phyloP scores from a whole-genome alignment of 2,888 invertebrate genomes.

The Hypercompe scribonia region DNA sequence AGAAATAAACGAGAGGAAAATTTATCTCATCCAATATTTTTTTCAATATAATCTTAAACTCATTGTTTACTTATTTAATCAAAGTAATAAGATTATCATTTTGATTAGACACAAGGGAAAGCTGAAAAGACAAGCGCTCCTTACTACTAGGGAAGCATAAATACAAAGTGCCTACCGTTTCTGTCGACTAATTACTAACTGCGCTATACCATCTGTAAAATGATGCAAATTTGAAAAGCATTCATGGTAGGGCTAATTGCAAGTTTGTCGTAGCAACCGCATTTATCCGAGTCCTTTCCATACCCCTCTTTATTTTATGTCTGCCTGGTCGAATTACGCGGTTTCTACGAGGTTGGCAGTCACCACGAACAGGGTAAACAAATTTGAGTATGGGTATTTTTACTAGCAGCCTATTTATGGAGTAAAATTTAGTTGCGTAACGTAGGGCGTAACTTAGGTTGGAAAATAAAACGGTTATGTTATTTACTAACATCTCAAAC shows the following conservation, averaged over 20 bases:
- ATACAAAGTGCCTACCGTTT: slow-evolving; percentile 69
- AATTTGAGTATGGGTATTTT: not conserved
- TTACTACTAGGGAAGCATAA: slow-evolving; percentile 68
- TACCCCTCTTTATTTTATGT: slow-evolving; percentile 62
- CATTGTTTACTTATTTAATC: not conserved
- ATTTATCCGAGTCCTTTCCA: slow-evolving; percentile 60
- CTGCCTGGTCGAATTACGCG: slow-evolving; percentile 65
- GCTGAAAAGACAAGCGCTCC: slow-evolving; percentile 42
- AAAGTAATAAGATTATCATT: not conserved
- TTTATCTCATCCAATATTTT: slow-evolving; percentile 25
- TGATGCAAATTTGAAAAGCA: slow-evolving; percentile 75
- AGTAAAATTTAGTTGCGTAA: not conserved
- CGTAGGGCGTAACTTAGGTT: not conserved
- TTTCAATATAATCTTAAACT: not conserved
- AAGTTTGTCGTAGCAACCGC: slow-evolving; percentile 59
- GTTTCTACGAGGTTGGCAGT: slow-evolving; percentile 63
- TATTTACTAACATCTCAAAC: slow-evolving; percentile 11
- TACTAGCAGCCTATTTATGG: not conserved
- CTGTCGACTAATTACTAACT: slow-evolving; percentile 69
- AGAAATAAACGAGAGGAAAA: slow-evolving; percentile 37
- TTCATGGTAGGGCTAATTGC: slow-evolving; percentile 69
- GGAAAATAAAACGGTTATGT: slow-evolving; percentile 16
- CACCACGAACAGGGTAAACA: slow-evolving; percentile 24
- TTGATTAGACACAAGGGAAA: slow-evolving; percentile 5
- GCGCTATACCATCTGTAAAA: slow-evolving; percentile 56